A percentile compares a stretch with the other conserved stretches of the same genome.
Evolutionary conservation across 2,797 vertebrate species (phyloP).

Genomic region (Karalla daura): DNA sequence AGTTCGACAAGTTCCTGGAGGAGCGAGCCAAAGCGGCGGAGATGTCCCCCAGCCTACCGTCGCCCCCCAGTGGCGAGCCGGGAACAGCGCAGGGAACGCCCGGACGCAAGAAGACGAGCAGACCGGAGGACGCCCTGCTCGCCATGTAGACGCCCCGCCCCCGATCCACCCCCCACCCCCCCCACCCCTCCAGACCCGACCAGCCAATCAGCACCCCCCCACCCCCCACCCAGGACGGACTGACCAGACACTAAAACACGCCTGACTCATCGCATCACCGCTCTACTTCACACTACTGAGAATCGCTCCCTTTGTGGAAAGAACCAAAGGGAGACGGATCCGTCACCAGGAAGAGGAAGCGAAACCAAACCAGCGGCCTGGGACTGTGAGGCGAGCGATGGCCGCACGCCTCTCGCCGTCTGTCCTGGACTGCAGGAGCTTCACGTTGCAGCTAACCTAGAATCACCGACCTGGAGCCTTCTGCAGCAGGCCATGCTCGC

Average conservation of each 20-base stretch:
- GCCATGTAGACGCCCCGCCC: conserved; percentile 83
- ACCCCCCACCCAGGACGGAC: conserved; percentile 52
- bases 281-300: conserved; percentile 36
- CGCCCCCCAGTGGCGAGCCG: conserved; percentile 86
- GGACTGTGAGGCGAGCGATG: conserved; percentile 38
- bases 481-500: conserved; percentile 21
- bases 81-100: conserved; percentile 72
- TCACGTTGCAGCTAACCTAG: conserved; percentile 60
- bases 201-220: conserved; percentile 59
- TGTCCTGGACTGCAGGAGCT: conserved; percentile 61
- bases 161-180: conserved; percentile 34
- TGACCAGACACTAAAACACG: conserved; percentile 51
- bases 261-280: conserved; percentile 18
- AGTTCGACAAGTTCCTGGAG: conserved; percentile 98
- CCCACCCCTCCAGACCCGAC: conserved; percentile 39
- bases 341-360: conserved; percentile 23
- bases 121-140: conserved; percentile 90
- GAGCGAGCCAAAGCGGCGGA: conserved; percentile 98
- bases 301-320: conserved; percentile 20
- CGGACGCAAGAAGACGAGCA: conserved; percentile 88
- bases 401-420: conserved; percentile 15
- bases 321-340: conserved; percentile 38
- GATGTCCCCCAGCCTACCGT: conserved; percentile 88
- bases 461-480: conserved; percentile 26
- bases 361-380: conserved; percentile 6